Evolutionary conservation across 1,140 invertebrate species (phyloP).

Genomic region (Scaptodrosophila lebanonensis): DNA sequence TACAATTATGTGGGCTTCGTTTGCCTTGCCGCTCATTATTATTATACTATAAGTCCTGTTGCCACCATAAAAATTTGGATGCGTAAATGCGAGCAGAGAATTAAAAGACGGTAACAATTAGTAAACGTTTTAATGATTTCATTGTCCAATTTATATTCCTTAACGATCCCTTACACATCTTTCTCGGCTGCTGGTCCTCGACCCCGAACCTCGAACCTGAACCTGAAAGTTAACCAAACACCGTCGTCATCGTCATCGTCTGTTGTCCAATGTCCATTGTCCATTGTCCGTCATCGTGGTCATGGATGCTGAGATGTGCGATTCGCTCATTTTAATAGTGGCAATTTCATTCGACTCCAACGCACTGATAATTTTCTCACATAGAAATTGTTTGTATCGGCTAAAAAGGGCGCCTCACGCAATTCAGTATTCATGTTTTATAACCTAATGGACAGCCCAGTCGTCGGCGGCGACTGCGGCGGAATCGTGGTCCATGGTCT

Average conservation of each 20-base stretch:
- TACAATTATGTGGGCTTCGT: not conserved
- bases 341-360: conserved; percentile 74
- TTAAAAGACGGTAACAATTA: conserved; percentile 58
- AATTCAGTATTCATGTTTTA: conserved; percentile 72
- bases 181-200: no score
- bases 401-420: conserved; percentile 71
- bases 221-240: conserved; percentile 66
- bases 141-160: conserved; percentile 74
- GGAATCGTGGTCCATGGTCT: no score
- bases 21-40: no score
- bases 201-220: conserved; percentile 30
- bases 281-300: conserved; percentile 30
- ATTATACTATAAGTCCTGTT: no score
- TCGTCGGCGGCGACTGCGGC: conserved; percentile 6
- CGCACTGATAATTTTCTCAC: conserved; percentile 76
- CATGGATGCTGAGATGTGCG: conserved; percentile 39
- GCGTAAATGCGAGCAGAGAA: conserved; percentile 42
- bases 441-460: conserved; percentile 55
- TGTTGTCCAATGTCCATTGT: conserved; percentile 31
- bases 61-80: conserved; percentile 27
- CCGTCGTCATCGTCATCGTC: conserved; percentile 57
- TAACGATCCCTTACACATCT: conserved; percentile 57
- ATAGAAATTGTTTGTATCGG: conserved; percentile 61
- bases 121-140: conserved; percentile 70
- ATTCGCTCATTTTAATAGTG: conserved; percentile 66